Base-by-base conservation (phyloP, 1,140 invertebrate species). In the Galendromus occidentalis region DNA sequence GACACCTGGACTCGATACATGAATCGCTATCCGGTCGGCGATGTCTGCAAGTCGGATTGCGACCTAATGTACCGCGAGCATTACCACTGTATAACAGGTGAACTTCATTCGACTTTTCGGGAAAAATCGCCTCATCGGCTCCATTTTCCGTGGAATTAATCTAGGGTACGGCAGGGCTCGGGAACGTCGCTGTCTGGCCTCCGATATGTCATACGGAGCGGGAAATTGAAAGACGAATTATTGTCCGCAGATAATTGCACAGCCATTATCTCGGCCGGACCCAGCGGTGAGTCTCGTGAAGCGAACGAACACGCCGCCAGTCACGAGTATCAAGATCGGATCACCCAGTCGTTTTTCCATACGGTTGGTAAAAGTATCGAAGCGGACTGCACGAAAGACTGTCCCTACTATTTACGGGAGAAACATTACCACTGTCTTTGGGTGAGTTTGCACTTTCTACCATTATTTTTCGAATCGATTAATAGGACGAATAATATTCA, bases 321-420 rank as follows among this genome's bases (percentile, higher is more conserved):
- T 68, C 88, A 92, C 75, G 87, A 88, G 69, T 83, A 87, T 44
- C 88, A 91, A 72, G 86, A 88, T 69, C 82, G 86, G 68, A 84
- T 91, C 33, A 88, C 85, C 0, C 86, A 88, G 29, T 82, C 84
- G 1, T 87, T 85, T 71, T 91, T 86, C 74, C 81, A 79, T 47
- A 81, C 79, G 1, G 80, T 80, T 42, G 80, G 76, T 68, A 72
- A 78, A 0, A 72, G 76, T 0, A 75, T 82, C 67, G 83, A 84
- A 65, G 81, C 82, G 0, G 81, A 67, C 7, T 80, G 79, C 71
- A 71, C 74, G 17, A 68, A 74, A n/a, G 80, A 80, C 44, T 91
- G 88, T 76, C 83, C 85, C 28, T 86, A 86, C 72, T 82, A 83
- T 44, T 79, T 82, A 65, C 85, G 85, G 67, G 84, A 88, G 68